These are phyloP conservation scores for Caenorhabditis tropicalis DNA, from an alignment of 1,140 invertebrate genomes.

Conservation along the genomic window DNA sequence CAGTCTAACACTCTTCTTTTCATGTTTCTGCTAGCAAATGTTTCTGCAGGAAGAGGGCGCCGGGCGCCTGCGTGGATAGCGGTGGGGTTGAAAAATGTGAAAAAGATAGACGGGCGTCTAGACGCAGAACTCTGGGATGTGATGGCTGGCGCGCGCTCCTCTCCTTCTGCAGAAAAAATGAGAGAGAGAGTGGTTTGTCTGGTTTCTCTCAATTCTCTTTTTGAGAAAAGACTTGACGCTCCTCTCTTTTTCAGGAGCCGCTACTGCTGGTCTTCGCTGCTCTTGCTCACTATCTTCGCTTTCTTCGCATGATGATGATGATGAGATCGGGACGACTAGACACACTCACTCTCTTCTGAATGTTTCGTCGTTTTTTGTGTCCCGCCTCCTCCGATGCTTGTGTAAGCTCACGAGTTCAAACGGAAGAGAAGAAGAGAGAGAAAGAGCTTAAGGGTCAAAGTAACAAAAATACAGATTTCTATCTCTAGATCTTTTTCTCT, in stretches of 20 bases:
- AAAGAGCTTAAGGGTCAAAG: neutral
- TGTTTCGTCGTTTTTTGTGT: neutral
- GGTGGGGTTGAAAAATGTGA: constrained; percentile 11
- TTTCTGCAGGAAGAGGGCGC: constrained; percentile 17
- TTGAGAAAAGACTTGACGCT: neutral
- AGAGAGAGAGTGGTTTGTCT: neutral
- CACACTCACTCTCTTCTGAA: neutral
- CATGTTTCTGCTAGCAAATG: neutral
- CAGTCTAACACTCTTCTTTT: neutral
- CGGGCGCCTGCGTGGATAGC: neutral
- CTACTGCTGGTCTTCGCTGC: neutral
- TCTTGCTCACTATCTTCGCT: too few relatives aligned
- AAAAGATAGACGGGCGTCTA: constrained; percentile 35
- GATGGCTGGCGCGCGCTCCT: neutral
- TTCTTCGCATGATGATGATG: neutral
- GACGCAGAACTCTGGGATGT: neutral
- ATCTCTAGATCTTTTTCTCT: neutral
- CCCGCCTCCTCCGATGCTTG: neutral
- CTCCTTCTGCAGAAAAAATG: neutral
- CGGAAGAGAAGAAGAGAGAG: neutral
- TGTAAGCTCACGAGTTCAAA: neutral
- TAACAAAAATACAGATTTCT: neutral
- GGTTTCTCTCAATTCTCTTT: neutral
- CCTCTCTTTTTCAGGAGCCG: neutral
- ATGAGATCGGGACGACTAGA: neutral